Base-by-base conservation (phyloP, 2,113 vertebrate species). In the Xiphorhynchus elegans region DNA sequence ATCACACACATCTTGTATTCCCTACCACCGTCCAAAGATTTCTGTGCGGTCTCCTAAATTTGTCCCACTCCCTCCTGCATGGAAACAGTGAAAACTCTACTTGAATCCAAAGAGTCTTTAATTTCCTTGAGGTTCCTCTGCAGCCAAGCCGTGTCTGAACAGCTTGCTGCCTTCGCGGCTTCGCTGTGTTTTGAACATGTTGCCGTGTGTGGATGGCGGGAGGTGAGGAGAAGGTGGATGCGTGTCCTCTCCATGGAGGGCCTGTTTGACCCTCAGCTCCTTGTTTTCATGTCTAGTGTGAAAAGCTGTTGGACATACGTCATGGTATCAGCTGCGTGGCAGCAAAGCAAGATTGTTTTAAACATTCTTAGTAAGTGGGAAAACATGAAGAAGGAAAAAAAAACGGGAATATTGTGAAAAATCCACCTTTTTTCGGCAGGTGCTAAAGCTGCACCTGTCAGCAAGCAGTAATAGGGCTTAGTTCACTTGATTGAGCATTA, bases 131-230 rank as follows among this genome's bases (percentile, higher is more conserved):
- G 67, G 47, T 42, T 80, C 73, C 33, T 53, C 39, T 44, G 79
- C 78, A 80, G 84, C 86, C 80, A 68, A 58, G 68, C 62, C 5
- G 0, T 63, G 49, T 62, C 63, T 79, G 90, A 91, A 31, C 91
- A 95, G 94, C 75, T 88, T 62, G 81, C 13, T 78, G 91, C 64
- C 3, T 89, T 80, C 33, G 35, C 15, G 25, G 87, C 76, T 94
- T 84, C 2, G 2, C 87, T 29, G 3, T 68, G 82, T 86, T 91
- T 63, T 25, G 87, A 56, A 47, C 77, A 18, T 9, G 56, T 26
- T 33, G 87, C 59, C 4, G 1, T 9, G 84, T 19, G 64, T 59
- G 26, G 88, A n/a, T 86, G 92, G 84, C 91, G n/a, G 93, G 78
- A 87, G 90, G 93, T 88, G 79, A 82, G 33, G 25, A 44, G 66